phyloP scores from a whole-genome alignment of 2,888 invertebrate species.

The Pecten maximus region DNA sequence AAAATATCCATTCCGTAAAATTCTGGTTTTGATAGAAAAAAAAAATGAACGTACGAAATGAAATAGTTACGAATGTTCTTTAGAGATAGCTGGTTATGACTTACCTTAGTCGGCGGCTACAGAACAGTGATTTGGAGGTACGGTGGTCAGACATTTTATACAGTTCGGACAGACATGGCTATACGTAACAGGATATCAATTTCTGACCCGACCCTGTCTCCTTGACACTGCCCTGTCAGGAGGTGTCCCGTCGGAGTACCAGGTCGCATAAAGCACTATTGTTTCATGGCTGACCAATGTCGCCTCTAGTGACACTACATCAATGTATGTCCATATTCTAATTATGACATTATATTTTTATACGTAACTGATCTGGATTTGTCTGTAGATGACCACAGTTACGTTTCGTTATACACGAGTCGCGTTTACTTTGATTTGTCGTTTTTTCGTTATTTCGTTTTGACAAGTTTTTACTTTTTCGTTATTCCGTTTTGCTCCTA shows the following conservation, averaged over 20 bases:
- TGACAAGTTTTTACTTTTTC: no score
- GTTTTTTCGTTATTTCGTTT: no score
- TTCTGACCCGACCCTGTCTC: not conserved
- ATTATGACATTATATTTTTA: no score
- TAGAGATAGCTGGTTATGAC: not conserved
- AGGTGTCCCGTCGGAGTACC: not conserved
- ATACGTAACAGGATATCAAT: not conserved
- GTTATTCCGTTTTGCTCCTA: no score
- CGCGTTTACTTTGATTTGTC: no score
- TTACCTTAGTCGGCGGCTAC: not conserved
- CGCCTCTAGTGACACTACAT: not conserved
- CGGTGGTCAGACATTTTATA: not conserved
- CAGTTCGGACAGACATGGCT: not conserved
- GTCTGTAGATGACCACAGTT: no score
- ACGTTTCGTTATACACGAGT: no score
- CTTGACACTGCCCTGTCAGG: not conserved
- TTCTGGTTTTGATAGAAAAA: no score
- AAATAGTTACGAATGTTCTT: not conserved
- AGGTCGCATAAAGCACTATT: not conserved
- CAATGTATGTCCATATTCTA: not conserved
- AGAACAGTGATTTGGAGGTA: not conserved
- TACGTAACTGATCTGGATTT: no score
- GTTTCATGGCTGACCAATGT: not conserved
- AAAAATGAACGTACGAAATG: no score
- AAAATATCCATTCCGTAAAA: no score